Percentiles rank a stretch among this genome's conserved stretches.
Evolutionary conservation across 2,888 invertebrate genomes (phyloP).

Genomic region (Lasioglossum marginatum): DNA sequence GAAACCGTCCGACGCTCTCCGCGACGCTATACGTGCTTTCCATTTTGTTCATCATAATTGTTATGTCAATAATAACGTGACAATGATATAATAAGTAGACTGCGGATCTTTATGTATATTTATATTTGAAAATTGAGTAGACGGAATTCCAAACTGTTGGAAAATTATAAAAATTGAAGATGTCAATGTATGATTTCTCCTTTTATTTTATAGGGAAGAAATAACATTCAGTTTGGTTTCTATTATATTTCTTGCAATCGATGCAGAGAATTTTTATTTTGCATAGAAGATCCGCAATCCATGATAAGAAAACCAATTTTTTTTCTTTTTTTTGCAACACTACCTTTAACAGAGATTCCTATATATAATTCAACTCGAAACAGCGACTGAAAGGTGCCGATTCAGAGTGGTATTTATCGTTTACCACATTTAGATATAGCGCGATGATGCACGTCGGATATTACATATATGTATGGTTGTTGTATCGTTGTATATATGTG

Average conservation of each 20-base stretch:
- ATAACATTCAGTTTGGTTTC: no score
- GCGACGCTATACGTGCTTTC: neutral
- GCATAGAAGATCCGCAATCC: no score
- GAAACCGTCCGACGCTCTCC: neutral
- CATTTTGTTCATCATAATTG: neutral
- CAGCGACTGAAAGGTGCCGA: neutral
- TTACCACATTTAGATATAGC: neutral
- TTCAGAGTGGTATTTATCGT: conserved; percentile 6
- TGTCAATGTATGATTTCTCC: no score
- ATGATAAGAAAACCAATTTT: neutral
- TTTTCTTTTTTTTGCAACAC: neutral
- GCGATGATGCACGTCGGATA: conserved; percentile 1
- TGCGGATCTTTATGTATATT: no score
- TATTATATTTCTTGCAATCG: no score
- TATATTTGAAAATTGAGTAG: no score
- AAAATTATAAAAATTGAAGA: no score
- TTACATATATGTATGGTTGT: neutral
- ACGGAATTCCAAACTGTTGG: no score
- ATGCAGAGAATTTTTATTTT: no score
- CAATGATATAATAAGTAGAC: neutral
- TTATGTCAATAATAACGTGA: neutral
- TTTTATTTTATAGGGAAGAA: no score
- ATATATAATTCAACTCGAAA: neutral
- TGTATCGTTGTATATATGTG: neutral
- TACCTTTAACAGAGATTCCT: neutral